Evolutionary conservation across 2,797 vertebrate genomes (phyloP).

Genomic region (Mormyrops attenuatus): DNA sequence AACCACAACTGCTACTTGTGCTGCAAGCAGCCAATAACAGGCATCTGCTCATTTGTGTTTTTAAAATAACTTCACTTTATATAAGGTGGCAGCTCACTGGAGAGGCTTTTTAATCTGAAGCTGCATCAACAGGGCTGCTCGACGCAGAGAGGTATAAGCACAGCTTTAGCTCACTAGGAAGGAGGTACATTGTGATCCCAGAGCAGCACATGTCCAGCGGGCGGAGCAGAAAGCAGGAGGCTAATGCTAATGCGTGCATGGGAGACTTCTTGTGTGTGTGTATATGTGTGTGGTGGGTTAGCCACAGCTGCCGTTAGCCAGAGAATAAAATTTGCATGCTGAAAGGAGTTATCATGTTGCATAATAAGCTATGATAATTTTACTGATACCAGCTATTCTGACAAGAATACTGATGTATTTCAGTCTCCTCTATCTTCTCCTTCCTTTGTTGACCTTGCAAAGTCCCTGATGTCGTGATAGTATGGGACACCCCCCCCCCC

Average conservation of each 20-base stretch:
- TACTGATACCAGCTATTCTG: not conserved
- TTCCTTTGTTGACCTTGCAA: not conserved
- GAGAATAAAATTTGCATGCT: not conserved
- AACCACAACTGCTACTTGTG: constrained; percentile 12
- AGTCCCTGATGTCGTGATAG: not conserved
- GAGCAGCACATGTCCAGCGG: not conserved
- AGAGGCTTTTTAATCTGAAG: not conserved
- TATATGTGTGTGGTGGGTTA: not conserved
- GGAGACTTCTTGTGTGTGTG: not conserved
- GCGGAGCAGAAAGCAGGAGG: not conserved
- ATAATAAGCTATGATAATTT: not conserved
- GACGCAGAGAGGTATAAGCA: not conserved
- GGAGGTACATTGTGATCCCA: not conserved
- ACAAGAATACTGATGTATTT: not conserved
- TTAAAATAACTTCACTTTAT: constrained; percentile 1
- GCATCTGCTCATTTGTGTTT: not conserved
- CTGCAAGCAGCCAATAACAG: constrained; percentile 9
- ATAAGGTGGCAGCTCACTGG: not conserved
- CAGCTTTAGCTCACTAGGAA: not conserved
- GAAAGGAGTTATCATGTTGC: not conserved
- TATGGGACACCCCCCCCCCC: not conserved
- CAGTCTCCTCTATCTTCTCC: not conserved
- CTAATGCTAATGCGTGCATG: not conserved
- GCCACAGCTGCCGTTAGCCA: not conserved
- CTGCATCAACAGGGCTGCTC: not conserved